A percentile compares a stretch with the other conserved stretches of the same genome.
Evolutionary conservation across 2,888 invertebrate genomes (phyloP).

Genomic region (Eupithecia dodoneata): DNA sequence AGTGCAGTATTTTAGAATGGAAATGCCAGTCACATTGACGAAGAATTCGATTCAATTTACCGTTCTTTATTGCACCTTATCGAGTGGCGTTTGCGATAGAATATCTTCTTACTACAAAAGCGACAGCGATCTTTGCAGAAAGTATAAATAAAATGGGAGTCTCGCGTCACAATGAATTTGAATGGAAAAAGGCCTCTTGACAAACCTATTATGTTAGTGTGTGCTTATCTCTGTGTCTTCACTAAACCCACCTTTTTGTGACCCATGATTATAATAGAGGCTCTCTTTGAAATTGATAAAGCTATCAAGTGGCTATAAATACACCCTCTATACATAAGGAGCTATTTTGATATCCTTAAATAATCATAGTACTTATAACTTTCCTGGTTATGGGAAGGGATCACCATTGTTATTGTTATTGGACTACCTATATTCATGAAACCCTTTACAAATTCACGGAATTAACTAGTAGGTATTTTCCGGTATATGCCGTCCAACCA

Average conservation of each 20-base stretch:
- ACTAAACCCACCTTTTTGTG: neutral
- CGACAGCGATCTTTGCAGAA: neutral
- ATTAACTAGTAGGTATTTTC: neutral
- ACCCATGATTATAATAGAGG: neutral
- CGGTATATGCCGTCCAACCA: neutral
- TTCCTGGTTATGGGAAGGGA: neutral
- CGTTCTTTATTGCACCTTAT: constrained; percentile 65
- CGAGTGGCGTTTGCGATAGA: constrained; percentile 49
- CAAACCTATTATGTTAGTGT: neutral
- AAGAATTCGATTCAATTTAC: constrained; percentile 70
- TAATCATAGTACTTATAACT: constrained; percentile 1
- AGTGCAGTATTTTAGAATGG: constrained; percentile 64
- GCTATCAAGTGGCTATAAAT: neutral
- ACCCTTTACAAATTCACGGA: neutral
- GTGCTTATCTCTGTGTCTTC: neutral
- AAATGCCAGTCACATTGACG: constrained; percentile 65
- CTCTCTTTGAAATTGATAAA: neutral
- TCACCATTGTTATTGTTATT: neutral
- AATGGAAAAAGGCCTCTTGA: neutral
- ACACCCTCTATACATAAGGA: neutral
- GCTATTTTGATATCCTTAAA: constrained; percentile 2
- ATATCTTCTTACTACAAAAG: constrained; percentile 3
- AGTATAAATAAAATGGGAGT: neutral
- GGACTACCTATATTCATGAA: neutral
- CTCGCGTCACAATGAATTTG: constrained; percentile 33